These are phyloP conservation scores for Pelodiscus sinensis DNA, from an alignment of 2,113 vertebrate genomes.

Conservation along the genomic window DNA sequence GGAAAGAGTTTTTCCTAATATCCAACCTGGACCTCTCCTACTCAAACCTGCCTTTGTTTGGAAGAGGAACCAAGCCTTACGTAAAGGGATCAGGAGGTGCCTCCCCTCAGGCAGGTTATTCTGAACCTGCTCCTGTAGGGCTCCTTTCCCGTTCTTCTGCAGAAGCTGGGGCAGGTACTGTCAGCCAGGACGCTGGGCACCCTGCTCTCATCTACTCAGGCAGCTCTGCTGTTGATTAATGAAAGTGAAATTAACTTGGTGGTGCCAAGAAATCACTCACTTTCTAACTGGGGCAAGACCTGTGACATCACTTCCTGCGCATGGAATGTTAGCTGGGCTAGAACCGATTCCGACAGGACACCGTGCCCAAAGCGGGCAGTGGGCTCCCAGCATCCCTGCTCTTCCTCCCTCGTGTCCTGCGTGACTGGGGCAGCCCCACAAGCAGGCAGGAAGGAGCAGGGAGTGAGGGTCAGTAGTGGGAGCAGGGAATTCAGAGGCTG, in stretches of 20 bases:
- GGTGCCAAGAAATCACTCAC: not conserved
- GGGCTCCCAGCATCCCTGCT: not conserved
- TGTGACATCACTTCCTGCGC: not conserved
- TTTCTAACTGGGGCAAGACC: not conserved
- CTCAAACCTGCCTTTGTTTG: not conserved
- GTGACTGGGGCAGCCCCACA: not conserved
- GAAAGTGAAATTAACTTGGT: not conserved
- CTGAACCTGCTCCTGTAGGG: not conserved
- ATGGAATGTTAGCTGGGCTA: not conserved
- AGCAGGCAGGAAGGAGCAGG: not conserved
- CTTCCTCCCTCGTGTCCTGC: not conserved
- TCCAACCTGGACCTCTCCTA: too few relatives aligned
- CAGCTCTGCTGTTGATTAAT: not conserved
- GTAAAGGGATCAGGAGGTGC: not conserved
- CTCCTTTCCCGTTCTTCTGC: too few relatives aligned
- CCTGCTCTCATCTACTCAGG: not conserved
- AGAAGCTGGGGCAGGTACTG: not conserved
- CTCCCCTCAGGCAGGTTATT: not conserved
- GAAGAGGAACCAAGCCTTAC: not conserved
- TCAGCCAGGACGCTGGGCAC: not conserved
- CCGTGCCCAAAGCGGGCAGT: not conserved
- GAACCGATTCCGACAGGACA: not conserved
- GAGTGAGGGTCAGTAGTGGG: not conserved
- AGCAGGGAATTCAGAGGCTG: not conserved
- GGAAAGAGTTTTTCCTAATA: too few relatives aligned